phyloP scores from a whole-genome alignment of 2,113 vertebrate genomes.

The Odobenus rosmarus region DNA sequence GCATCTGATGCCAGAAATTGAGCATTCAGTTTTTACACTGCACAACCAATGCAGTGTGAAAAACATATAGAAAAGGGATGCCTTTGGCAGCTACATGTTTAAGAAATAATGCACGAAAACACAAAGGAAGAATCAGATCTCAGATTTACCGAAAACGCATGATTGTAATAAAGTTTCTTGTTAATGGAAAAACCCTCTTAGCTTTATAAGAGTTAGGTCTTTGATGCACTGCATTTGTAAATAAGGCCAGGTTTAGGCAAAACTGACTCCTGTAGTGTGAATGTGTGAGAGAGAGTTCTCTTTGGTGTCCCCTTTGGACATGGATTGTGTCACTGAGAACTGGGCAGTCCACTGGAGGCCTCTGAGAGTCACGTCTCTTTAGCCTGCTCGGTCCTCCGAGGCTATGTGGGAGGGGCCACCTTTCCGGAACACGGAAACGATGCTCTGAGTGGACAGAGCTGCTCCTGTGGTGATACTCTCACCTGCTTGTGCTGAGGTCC shows the following conservation, averaged over 20 bases:
- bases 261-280: neutral
- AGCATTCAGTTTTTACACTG: conserved; percentile 13
- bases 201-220: conserved; percentile 6
- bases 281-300: neutral
- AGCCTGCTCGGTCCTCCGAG: neutral
- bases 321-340: neutral
- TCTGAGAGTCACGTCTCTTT: neutral
- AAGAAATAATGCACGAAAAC: conserved; percentile 53
- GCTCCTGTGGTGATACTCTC: too few relatives aligned
- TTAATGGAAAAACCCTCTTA: neutral
- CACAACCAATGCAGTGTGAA: conserved; percentile 8
- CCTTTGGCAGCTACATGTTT: conserved; percentile 35
- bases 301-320: neutral
- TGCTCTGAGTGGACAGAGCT: neutral
- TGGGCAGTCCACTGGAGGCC: neutral
- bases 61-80: neutral
- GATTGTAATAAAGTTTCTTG: neutral
- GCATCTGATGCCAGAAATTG: conserved; percentile 21
- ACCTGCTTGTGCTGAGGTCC: neutral
- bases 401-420: neutral
- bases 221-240: neutral
- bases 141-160: neutral
- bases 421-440: neutral
- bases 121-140: neutral
- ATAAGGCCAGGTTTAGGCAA: neutral